Conservation (phyloP, 1,140 invertebrate species). For the Ips nitidus region DNA sequence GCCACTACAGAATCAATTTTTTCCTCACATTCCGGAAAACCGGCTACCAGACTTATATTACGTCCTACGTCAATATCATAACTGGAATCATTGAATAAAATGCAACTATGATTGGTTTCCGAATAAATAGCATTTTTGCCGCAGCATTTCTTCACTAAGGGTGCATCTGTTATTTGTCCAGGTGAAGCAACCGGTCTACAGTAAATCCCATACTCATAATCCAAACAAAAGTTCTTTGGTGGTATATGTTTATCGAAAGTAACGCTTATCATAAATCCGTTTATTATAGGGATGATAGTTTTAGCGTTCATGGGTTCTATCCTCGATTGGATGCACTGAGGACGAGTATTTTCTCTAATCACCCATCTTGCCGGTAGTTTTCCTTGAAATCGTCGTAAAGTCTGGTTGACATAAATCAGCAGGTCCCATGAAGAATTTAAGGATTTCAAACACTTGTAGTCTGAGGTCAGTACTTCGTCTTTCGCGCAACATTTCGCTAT, state of each 20-base stretch:
- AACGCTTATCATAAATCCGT: slow-evolving; percentile 40
- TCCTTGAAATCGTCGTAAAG: slow-evolving; percentile 24
- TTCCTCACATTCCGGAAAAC: slow-evolving; percentile 58
- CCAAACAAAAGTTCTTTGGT: slow-evolving; percentile 43
- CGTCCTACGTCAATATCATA: slow-evolving; percentile 40
- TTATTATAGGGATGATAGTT: slow-evolving; percentile 39
- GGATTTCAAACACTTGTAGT: slow-evolving; percentile 23
- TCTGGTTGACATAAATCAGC: slow-evolving; percentile 32
- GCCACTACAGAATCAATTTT: slow-evolving; percentile 45
- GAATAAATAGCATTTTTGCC: slow-evolving; percentile 60
- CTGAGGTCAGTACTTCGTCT: slow-evolving; percentile 25
- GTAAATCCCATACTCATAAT: slow-evolving; percentile 40
- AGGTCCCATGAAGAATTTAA: slow-evolving; percentile 38
- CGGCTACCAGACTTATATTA: slow-evolving; percentile 47
- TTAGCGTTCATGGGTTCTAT: slow-evolving; percentile 20
- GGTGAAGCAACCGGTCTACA: slow-evolving; percentile 35
- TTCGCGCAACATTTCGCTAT: slow-evolving; percentile 27
- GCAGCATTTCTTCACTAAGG: slow-evolving; percentile 60
- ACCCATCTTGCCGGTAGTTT: slow-evolving; percentile 42
- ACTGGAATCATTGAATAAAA: slow-evolving; percentile 23
- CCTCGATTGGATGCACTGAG: slow-evolving; percentile 34
- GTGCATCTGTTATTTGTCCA: slow-evolving; percentile 36
- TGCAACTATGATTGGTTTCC: slow-evolving; percentile 54
- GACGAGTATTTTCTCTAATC: slow-evolving; percentile 35
- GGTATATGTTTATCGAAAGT: slow-evolving; percentile 39